phyloP scores from a whole-genome alignment of 2,113 vertebrate species.

The Sceloporus undulatus region DNA sequence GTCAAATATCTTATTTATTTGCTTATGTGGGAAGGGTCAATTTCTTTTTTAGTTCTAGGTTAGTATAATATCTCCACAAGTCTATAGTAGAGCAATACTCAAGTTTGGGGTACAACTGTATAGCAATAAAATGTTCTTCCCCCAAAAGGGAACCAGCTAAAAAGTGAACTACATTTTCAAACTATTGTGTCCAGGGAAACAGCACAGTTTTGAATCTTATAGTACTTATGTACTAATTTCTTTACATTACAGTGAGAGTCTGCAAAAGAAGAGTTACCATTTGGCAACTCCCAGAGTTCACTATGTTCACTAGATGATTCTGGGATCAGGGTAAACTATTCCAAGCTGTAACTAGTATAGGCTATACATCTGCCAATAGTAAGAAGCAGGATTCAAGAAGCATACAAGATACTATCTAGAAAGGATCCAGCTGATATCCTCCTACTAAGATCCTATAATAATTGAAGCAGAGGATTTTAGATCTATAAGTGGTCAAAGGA shows the following conservation, averaged over 20 bases:
- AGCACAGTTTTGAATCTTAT: not conserved
- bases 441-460: no score
- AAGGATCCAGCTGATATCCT: no score
- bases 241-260: not conserved
- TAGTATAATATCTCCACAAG: not conserved
- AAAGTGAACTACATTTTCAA: no score
- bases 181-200: no score
- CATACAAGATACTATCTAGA: no score
- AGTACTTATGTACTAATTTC: not conserved
- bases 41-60: not conserved
- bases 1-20: not conserved
- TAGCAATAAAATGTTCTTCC: not conserved
- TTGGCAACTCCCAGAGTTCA: not conserved
- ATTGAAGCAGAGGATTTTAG: no score
- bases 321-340: no score
- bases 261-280: not conserved
- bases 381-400: no score
- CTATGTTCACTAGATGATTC: not conserved
- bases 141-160: not conserved
- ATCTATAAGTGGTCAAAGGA: no score
- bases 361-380: no score
- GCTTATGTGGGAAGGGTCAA: fast-evolving
- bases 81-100: not conserved
- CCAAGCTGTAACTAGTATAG: no score
- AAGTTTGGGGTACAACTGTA: not conserved